Percentiles rank a stretch among this genome's conserved stretches.
Conservation (phyloP, 2,797 vertebrate species). For the Hemibagrus guttatus region DNA sequence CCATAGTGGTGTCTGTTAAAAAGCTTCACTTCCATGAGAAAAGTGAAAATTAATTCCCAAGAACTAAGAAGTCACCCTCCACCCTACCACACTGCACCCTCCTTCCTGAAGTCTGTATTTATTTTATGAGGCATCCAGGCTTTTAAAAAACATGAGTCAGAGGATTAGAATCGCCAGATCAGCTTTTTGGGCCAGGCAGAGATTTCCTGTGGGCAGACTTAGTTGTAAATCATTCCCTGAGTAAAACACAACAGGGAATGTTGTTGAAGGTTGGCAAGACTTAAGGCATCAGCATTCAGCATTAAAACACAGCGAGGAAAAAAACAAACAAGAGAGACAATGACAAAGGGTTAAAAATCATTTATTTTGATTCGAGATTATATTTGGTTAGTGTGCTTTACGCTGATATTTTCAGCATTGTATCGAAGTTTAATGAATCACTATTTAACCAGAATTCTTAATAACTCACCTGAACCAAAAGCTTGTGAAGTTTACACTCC, state of each 20-base stretch:
- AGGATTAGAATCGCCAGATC: slow-evolving; percentile 30
- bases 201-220: slow-evolving; percentile 42
- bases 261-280: slow-evolving; percentile 24
- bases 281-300: neutral
- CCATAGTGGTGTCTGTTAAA: neutral
- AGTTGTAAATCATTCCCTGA: slow-evolving; percentile 18
- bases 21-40: neutral
- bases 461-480: neutral
- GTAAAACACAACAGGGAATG: slow-evolving; percentile 1
- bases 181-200: slow-evolving; percentile 41
- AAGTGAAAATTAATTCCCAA: neutral
- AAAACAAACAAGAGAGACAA: slow-evolving; percentile 24
- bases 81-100: neutral
- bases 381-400: slow-evolving; percentile 21
- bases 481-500: neutral
- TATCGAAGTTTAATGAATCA: neutral
- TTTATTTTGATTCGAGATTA: slow-evolving; percentile 32
- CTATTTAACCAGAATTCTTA: slow-evolving; percentile 9
- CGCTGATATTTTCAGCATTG: neutral
- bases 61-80: neutral
- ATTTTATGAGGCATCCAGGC: slow-evolving; percentile 17
- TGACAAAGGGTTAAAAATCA: neutral
- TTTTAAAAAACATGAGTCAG: slow-evolving; percentile 36
- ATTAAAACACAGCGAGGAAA: slow-evolving; percentile 18
- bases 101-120: slow-evolving; percentile 12